Evolutionary conservation across 1,140 invertebrate species (phyloP).

Genomic region (Rhyzopertha dominica): DNA sequence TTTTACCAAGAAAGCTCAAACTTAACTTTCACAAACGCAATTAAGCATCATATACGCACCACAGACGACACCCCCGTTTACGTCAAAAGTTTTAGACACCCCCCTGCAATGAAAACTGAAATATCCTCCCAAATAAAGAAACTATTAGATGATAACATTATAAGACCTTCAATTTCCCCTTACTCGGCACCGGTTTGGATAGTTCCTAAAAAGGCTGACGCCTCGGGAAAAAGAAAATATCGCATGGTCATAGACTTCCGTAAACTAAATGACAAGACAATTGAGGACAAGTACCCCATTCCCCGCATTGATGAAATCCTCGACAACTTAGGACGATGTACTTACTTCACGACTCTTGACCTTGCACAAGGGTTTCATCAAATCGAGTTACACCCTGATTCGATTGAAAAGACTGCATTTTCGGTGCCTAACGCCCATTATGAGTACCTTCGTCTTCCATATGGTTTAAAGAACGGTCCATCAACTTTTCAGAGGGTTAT

Average conservation of each 20-base stretch:
- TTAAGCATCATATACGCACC: conserved; percentile 28
- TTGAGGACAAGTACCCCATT: conserved; percentile 2
- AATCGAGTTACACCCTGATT: neutral
- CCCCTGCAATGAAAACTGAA: conserved; percentile 8
- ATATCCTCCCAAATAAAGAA: conserved; percentile 8
- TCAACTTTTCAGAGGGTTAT: conserved; percentile 5
- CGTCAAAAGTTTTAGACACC: conserved; percentile 14
- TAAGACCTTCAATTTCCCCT: too few relatives aligned
- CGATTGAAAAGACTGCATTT: conserved; percentile 7
- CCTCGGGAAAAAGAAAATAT: too few relatives aligned
- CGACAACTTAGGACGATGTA: neutral
- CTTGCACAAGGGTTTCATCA: conserved; percentile 3
- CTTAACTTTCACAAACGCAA: conserved; percentile 23
- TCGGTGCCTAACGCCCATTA: conserved; percentile 5
- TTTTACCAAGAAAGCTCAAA: conserved; percentile 23
- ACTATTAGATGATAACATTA: too few relatives aligned
- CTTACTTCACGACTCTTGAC: conserved; percentile 1
- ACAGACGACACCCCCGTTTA: conserved; percentile 22
- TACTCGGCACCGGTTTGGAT: too few relatives aligned
- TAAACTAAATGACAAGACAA: conserved; percentile 9
- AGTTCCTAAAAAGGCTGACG: too few relatives aligned
- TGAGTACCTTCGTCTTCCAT: conserved; percentile 1
- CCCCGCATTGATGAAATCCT: conserved; percentile 6
- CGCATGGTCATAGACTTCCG: too few relatives aligned
- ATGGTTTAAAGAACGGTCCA: conserved; percentile 2